Conservation (phyloP, 2,113 vertebrate genomes). For the Phalacrocorax carbo region DNA sequence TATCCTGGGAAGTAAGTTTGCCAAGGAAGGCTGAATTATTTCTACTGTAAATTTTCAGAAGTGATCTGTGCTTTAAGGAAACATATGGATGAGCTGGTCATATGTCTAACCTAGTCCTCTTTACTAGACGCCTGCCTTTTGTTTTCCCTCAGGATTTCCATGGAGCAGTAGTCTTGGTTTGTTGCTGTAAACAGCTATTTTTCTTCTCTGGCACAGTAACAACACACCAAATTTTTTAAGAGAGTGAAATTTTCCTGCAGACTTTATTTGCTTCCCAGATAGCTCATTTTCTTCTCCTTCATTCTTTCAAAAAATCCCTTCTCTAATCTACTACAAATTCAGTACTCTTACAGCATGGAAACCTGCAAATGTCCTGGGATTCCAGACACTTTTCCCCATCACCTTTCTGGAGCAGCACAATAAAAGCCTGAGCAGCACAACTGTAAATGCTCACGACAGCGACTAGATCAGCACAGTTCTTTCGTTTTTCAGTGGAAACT, state of each 20-base stretch:
- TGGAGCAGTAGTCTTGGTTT: background rate
- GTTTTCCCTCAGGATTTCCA: background rate
- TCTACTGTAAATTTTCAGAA: background rate
- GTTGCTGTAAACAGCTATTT: background rate
- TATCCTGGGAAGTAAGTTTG: background rate
- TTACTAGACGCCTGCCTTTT: background rate
- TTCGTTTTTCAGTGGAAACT: background rate
- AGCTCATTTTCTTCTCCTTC: background rate
- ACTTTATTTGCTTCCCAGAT: background rate
- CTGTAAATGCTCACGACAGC: rapidly evolving
- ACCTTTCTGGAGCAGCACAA: rapidly evolving
- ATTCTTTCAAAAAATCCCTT: background rate
- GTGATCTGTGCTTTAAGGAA: background rate
- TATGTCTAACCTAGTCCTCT: background rate
- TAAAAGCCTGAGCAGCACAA: rapidly evolving
- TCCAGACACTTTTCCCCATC: background rate
- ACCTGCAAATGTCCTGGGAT: background rate
- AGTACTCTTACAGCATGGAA: background rate
- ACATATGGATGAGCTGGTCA: background rate
- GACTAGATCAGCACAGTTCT: too few relatives aligned
- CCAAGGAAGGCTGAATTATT: background rate
- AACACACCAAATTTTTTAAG: background rate
- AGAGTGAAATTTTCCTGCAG: background rate
- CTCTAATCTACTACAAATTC: background rate
- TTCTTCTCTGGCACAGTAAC: background rate